A percentile compares a stretch with the other conserved stretches of the same genome.
Evolutionary conservation across 2,797 vertebrate species (phyloP).

Genomic region (Holocentrus rufus): DNA sequence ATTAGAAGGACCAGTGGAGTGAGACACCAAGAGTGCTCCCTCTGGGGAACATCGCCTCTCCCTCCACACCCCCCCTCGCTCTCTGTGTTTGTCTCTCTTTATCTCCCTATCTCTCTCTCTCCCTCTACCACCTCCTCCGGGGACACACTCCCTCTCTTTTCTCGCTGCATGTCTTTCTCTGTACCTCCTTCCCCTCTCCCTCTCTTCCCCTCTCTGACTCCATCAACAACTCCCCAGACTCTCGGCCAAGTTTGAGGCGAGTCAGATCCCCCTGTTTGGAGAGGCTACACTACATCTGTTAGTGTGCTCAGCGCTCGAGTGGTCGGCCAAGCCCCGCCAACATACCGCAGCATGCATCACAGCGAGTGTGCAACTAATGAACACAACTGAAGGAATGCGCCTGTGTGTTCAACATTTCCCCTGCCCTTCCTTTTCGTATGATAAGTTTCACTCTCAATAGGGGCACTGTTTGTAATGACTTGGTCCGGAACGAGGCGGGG

Average conservation of each 20-base stretch:
- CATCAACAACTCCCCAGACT: constrained; percentile 68
- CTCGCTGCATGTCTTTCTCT: constrained; percentile 7
- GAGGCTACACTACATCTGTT: constrained; percentile 74
- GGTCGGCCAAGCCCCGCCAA: constrained; percentile 69
- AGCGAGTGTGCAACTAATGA: constrained; percentile 76
- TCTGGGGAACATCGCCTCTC: constrained; percentile 70
- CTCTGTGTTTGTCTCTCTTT: constrained; percentile 51
- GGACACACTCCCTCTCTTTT: constrained; percentile 2
- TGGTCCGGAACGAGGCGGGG: constrained; percentile 55
- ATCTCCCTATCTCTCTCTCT: constrained; percentile 55
- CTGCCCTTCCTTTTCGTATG: constrained; percentile 57
- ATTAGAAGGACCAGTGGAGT: constrained; percentile 83
- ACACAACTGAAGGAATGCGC: constrained; percentile 68
- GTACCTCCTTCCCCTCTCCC: background rate
- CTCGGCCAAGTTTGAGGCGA: constrained; percentile 69
- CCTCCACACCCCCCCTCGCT: constrained; percentile 50
- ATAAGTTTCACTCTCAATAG: constrained; percentile 72
- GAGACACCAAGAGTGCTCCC: constrained; percentile 79
- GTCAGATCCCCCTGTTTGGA: constrained; percentile 70
- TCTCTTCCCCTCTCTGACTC: constrained; percentile 50
- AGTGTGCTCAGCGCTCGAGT: constrained; percentile 62
- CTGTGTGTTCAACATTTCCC: constrained; percentile 6
- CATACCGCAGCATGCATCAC: constrained; percentile 74
- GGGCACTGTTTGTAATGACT: constrained; percentile 68
- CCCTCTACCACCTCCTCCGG: constrained; percentile 15